phyloP scores from a whole-genome alignment of 2,888 invertebrate genomes.

The Parnassius glacialis region DNA sequence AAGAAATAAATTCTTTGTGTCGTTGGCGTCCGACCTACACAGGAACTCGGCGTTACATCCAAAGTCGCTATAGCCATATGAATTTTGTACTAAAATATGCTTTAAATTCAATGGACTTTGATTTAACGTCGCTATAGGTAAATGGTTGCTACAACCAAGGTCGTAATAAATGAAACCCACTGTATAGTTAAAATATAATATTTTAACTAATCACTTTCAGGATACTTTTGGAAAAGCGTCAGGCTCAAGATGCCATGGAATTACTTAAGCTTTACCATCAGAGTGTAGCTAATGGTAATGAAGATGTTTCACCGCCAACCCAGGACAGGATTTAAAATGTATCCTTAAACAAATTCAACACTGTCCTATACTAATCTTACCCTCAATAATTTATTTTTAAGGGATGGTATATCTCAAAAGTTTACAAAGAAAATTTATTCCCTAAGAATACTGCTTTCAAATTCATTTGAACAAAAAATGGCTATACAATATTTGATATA shows the following conservation, averaged over 20 bases:
- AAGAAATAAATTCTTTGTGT: no score
- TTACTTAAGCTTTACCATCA: constrained; percentile 87
- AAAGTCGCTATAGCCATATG: no score
- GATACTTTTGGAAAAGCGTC: constrained; percentile 89
- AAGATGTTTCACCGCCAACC: constrained; percentile 71
- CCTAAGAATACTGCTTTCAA: constrained; percentile 22
- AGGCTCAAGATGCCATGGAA: constrained; percentile 93
- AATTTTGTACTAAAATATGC: no score
- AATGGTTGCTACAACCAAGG: no score
- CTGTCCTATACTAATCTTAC: constrained; percentile 44
- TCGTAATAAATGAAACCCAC: no score
- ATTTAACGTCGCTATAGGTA: no score
- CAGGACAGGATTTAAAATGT: constrained; percentile 66
- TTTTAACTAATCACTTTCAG: constrained; percentile 51
- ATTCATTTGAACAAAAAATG: constrained; percentile 11
- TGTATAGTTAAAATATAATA: no score
- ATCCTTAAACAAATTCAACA: constrained; percentile 23
- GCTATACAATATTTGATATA: constrained; percentile 5
- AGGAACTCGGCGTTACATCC: no score
- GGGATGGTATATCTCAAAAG: constrained; percentile 74
- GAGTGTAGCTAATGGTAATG: constrained; percentile 74
- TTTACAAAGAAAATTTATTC: constrained; percentile 59
- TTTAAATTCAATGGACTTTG: no score
- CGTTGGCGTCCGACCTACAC: no score
- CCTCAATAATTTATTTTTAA: constrained; percentile 65